These are phyloP conservation scores for Temnothorax rugatulus DNA, from an alignment of 2,888 invertebrate species.

Conservation along the genomic window DNA sequence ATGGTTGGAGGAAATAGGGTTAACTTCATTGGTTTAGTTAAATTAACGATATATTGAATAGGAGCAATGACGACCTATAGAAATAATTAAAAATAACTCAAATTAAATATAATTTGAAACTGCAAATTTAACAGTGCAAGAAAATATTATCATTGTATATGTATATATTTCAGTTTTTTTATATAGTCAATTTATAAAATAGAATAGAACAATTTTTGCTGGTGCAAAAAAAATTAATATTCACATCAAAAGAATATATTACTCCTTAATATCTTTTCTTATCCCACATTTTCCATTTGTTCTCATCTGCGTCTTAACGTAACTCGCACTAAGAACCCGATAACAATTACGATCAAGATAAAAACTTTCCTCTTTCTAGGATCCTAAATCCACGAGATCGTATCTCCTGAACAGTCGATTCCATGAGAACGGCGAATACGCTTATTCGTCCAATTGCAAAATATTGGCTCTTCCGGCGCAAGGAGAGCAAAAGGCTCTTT, in stretches of 20 bases:
- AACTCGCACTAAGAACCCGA: neutral
- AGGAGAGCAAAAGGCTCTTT: constrained; percentile 22
- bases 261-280: neutral
- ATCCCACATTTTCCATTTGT: neutral
- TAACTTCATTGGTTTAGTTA: too few species aligned
- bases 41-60: too few species aligned
- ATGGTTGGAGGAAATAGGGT: too few species aligned
- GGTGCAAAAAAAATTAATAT: neutral
- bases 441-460: constrained; percentile 35
- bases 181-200: neutral
- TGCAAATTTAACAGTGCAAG: too few species aligned
- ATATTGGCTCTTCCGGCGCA: constrained; percentile 30
- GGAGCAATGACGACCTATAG: too few species aligned
- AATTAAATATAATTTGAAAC: too few species aligned
- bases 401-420: constrained; percentile 16
- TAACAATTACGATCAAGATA: constrained; percentile 33
- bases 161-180: neutral
- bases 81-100: too few species aligned
- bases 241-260: neutral
- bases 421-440: constrained; percentile 7
- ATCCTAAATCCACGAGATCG: neutral
- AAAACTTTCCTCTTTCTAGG: neutral
- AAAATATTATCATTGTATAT: neutral
- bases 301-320: neutral
- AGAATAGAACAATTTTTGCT: neutral